Evolutionary conservation across 2,888 invertebrate genomes (phyloP).

Genomic region (Ganaspis brasiliensis): DNA sequence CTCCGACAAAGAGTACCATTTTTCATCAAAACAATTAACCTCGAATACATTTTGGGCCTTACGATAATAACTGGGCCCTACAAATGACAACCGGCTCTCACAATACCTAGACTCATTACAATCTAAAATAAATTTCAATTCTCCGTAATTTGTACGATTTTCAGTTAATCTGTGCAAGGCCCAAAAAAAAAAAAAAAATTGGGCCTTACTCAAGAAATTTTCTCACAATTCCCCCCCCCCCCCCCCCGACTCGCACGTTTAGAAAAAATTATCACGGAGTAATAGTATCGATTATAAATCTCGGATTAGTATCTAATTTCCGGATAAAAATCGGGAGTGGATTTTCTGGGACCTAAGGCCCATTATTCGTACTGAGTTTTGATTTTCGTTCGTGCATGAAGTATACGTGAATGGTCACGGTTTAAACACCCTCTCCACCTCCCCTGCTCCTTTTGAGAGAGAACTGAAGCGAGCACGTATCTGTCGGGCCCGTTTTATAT

Average conservation of each 20-base stretch:
- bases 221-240: no score
- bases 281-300: background rate
- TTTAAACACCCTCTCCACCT: constrained; percentile 1
- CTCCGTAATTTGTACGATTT: no score
- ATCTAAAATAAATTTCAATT: no score
- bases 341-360: constrained; percentile 23
- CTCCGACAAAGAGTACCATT: no score
- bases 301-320: background rate
- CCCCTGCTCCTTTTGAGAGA: background rate
- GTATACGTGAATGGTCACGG: constrained; percentile 22
- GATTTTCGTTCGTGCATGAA: constrained; percentile 41
- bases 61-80: background rate
- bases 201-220: no score
- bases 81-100: background rate
- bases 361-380: constrained; percentile 23
- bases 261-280: background rate
- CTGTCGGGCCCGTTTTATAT: constrained; percentile 6
- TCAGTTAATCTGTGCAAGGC: no score
- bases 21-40: no score
- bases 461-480: background rate
- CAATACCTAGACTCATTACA: no score
- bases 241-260: no score
- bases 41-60: background rate
- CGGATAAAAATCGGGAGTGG: background rate
- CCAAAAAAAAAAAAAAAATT: background rate